A percentile compares a stretch with the other conserved stretches of the same genome.
These are phyloP conservation scores for Macrosoma leucophasiata DNA, from an alignment of 2,888 invertebrate species.

Conservation along the genomic window DNA sequence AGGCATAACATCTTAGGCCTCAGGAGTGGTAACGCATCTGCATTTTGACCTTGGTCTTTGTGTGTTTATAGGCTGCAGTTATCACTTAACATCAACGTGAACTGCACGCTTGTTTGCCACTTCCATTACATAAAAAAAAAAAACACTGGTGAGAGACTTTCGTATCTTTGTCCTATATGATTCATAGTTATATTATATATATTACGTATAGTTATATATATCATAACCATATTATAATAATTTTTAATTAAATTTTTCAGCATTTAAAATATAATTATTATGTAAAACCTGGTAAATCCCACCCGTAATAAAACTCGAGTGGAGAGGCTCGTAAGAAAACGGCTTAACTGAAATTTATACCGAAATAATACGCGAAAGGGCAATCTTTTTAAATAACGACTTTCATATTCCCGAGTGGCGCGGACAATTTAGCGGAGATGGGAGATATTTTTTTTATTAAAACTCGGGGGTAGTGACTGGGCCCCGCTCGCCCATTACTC, in stretches of 20 bases:
- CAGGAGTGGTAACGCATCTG: too few relatives aligned
- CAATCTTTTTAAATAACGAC: slow-evolving; percentile 73
- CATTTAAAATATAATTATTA: slow-evolving; percentile 43
- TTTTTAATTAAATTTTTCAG: slow-evolving; percentile 18
- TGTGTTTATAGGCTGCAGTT: too few relatives aligned
- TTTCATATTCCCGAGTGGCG: slow-evolving; percentile 69
- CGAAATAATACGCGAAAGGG: slow-evolving; percentile 67
- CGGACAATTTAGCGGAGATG: slow-evolving; percentile 73
- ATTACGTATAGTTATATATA: slow-evolving; percentile 14
- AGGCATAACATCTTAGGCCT: too few relatives aligned
- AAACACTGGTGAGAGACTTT: too few relatives aligned
- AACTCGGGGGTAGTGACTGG: slow-evolving; percentile 47
- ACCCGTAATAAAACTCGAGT: slow-evolving; percentile 53
- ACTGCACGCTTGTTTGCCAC: too few relatives aligned
- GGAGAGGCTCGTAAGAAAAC: slow-evolving; percentile 43
- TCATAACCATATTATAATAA: slow-evolving; percentile 15
- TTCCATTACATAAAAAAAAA: too few relatives aligned
- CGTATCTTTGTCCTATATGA: too few relatives aligned
- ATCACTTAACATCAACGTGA: too few relatives aligned
- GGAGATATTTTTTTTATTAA: slow-evolving; percentile 68
- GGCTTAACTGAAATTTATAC: slow-evolving; percentile 70
- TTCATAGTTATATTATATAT: too few relatives aligned
- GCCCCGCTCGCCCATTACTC: slow-evolving; percentile 53
- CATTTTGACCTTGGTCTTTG: too few relatives aligned
- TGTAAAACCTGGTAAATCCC: slow-evolving; percentile 36